Conservation (phyloP, 2,113 vertebrate species). For the Passer montanus region DNA sequence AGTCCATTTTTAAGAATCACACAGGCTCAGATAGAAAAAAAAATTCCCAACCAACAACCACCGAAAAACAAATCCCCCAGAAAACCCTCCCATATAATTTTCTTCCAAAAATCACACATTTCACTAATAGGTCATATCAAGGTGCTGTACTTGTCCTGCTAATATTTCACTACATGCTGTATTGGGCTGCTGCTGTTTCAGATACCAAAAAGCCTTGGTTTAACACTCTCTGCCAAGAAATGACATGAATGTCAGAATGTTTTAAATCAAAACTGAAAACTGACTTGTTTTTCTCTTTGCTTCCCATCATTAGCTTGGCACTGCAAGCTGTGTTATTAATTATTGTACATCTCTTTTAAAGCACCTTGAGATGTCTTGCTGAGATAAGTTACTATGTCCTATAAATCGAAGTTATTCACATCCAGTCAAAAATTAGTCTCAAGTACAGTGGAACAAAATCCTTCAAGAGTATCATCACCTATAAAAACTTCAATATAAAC, state of each 20-base stretch:
- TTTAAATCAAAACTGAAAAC: conserved; percentile 47
- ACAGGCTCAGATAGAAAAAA: background rate
- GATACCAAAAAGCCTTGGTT: background rate
- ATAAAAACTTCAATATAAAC: background rate
- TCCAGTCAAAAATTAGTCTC: background rate
- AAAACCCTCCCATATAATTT: rapidly evolving
- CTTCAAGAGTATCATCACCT: background rate
- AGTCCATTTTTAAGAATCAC: background rate
- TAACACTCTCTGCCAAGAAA: background rate
- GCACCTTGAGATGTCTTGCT: conserved; percentile 40
- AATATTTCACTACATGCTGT: background rate
- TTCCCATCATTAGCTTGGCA: conserved; percentile 39
- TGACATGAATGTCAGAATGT: background rate
- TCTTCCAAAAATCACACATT: background rate
- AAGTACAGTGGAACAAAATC: background rate
- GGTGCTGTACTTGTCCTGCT: background rate
- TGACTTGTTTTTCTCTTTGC: conserved; percentile 17
- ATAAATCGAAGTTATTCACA: background rate
- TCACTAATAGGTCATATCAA: background rate
- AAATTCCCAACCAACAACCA: background rate
- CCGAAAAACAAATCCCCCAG: rapidly evolving
- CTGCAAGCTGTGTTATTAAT: conserved; percentile 33
- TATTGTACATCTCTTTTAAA: conserved; percentile 13
- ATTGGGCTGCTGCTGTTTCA: background rate
- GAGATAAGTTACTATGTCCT: background rate